These are phyloP conservation scores for Axinella damicornis DNA, from an alignment of 37 sponge, comb jelly and placozoan species.

Conservation along the genomic window DNA sequence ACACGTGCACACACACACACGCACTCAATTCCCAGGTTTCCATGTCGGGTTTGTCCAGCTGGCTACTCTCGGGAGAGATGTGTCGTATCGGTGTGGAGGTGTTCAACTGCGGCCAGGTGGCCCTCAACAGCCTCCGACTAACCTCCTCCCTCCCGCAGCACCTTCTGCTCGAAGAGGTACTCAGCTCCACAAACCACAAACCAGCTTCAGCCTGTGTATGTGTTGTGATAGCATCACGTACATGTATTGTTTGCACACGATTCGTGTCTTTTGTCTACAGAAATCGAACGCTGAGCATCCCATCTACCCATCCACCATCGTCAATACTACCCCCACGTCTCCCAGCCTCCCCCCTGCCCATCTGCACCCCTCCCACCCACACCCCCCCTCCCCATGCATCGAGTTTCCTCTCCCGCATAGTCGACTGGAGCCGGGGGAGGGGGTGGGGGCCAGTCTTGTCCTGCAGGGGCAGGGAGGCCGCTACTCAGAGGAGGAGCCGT, in stretches of 20 bases:
- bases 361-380: slow-evolving; percentile 22
- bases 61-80: slow-evolving; percentile 60
- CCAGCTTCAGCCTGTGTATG: too few relatives aligned
- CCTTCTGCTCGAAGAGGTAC: slow-evolving; percentile 40
- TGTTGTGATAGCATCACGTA: not conserved
- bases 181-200: too few relatives aligned
- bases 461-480: slow-evolving; percentile 6
- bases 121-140: slow-evolving; percentile 56
- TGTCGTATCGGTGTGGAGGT: slow-evolving; percentile 49
- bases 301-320: slow-evolving; percentile 34
- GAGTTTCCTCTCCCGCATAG: slow-evolving; percentile 50
- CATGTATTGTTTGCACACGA: too few relatives aligned
- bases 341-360: slow-evolving; percentile 18
- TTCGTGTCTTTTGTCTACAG: not conserved
- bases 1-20: too few relatives aligned
- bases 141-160: slow-evolving; percentile 40
- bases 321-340: slow-evolving; percentile 9
- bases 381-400: slow-evolving; percentile 17
- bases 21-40: slow-evolving; percentile 18
- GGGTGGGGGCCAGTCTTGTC: slow-evolving; percentile 24
- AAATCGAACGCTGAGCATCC: slow-evolving; percentile 16
- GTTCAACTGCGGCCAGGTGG: slow-evolving; percentile 62
- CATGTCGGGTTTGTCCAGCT: slow-evolving; percentile 27
- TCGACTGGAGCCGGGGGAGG: slow-evolving; percentile 50
- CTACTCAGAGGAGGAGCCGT: slow-evolving; percentile 18